These are phyloP conservation scores for Hesperia comma DNA, from an alignment of 2,888 invertebrate genomes.

Conservation along the genomic window DNA sequence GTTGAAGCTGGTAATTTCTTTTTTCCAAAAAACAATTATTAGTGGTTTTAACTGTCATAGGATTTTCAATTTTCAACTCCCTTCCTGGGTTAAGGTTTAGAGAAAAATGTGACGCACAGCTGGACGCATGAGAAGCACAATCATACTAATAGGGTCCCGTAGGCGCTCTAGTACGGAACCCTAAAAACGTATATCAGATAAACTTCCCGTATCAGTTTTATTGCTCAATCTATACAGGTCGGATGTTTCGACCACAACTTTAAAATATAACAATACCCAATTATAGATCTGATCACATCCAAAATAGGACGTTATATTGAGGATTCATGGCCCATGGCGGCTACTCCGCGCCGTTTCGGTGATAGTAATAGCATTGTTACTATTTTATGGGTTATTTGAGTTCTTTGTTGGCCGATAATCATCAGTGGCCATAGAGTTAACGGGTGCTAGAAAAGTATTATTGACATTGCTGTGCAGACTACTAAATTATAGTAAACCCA, in stretches of 20 bases:
- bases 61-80: too few relatives aligned
- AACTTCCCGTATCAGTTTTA: slow-evolving; percentile 15
- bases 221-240: slow-evolving; percentile 24
- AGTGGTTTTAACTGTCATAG: too few relatives aligned
- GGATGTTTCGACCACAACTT: slow-evolving; percentile 9
- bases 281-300: slow-evolving; percentile 39
- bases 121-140: too few relatives aligned
- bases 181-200: neutral
- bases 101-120: too few relatives aligned
- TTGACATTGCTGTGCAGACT: neutral
- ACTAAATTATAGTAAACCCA: too few relatives aligned
- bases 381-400: slow-evolving; percentile 31
- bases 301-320: slow-evolving; percentile 29
- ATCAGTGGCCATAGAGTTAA: slow-evolving; percentile 18
- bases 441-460: neutral
- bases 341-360: slow-evolving; percentile 28
- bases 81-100: too few relatives aligned
- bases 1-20: too few relatives aligned
- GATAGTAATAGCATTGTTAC: slow-evolving; percentile 35
- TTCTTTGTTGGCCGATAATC: slow-evolving; percentile 29
- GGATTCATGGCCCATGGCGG: slow-evolving; percentile 36
- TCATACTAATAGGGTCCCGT: too few relatives aligned
- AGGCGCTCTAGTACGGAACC: too few relatives aligned
- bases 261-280: slow-evolving; percentile 46
- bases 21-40: too few relatives aligned